Base-by-base conservation (phyloP, 2,888 invertebrate genomes). In the Drosophila helvetica region DNA sequence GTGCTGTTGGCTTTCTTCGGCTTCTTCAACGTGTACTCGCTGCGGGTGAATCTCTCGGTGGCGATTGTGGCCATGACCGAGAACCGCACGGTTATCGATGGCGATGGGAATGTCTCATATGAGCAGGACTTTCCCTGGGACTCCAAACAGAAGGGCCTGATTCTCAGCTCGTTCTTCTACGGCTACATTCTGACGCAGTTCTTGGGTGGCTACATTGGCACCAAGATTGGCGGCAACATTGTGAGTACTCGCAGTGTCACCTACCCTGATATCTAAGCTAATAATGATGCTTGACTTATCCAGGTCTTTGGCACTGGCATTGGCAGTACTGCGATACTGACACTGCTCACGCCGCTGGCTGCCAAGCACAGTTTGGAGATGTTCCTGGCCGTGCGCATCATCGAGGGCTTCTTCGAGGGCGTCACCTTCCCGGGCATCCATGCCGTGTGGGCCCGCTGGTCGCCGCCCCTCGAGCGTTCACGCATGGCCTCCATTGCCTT, bases 11-110 rank as follows among this genome's bases (percentile, higher is more conserved):
- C 96, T 0, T 97, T 97, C 93, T 94, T 96, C 76, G 97, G 97
- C 6, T 96, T 97, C 92, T 96, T 96, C 93, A 96, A 96, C 83
- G 95, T 96, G 2, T 97, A 97, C 91, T 95, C 96, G 5, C 92
- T 97, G 67, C 93, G 97, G 46, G 97, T 97, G 6, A 98, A 98
- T 93, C 93, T 98, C 76, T 98, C 97, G 77, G 96, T 98, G 17
- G 98, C 97, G 4, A 96, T 98, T 78, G 97, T 98, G 48, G 97
- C 97, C 73, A 98, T 98, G 98, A 97, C 96, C 0, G 94, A 95
- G 85, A 94, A 95, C 25, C 93, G 94, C 69, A 94, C 94, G 53
- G 93, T 94, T 5, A 92, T 93, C 46, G 92, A 94, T 63, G 94
- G 93, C 1, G 94, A 95, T 80, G 96, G 96, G n/a, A 94, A 94